Conservation (phyloP, 1,140 invertebrate species). For the Drosophila repleta region DNA sequence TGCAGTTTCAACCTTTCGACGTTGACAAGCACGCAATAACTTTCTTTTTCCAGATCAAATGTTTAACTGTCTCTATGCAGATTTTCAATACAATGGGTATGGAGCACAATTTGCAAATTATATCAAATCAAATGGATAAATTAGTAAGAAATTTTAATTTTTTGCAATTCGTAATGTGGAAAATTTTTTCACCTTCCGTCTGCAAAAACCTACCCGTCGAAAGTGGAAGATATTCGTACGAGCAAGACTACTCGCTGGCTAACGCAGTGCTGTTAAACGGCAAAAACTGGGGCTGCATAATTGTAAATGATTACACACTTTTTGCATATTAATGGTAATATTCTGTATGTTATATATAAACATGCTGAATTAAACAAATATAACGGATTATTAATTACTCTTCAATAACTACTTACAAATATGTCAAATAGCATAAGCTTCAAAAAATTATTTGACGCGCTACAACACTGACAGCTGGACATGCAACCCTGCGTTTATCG, state of each 20-base stretch:
- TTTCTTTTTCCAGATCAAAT: constrained; percentile 59
- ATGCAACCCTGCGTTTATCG: constrained; percentile 31
- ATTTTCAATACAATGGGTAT: constrained; percentile 21
- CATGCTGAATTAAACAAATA: not conserved
- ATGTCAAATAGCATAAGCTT: too few relatives aligned
- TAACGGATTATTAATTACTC: not conserved
- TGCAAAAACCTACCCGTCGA: constrained; percentile 81
- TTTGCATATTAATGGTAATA: not conserved
- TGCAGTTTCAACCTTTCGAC: constrained; percentile 68
- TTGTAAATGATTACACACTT: constrained; percentile 15
- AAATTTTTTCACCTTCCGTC: constrained; percentile 78
- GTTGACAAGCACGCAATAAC: constrained; percentile 71
- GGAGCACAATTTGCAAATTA: constrained; percentile 47
- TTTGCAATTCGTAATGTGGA: constrained; percentile 74
- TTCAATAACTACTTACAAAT: not conserved
- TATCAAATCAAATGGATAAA: constrained; percentile 54
- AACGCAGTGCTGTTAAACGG: constrained; percentile 39
- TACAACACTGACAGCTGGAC: not conserved
- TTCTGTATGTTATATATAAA: not conserved
- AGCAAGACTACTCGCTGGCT: constrained; percentile 42
- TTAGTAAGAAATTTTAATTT: constrained; percentile 31
- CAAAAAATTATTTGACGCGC: not conserved
- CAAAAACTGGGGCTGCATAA: constrained; percentile 12
- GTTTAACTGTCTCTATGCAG: constrained; percentile 25
- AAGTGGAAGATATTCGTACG: constrained; percentile 72